phyloP scores from a whole-genome alignment of 2,797 vertebrate genomes.

The Jordanella pulchra region DNA sequence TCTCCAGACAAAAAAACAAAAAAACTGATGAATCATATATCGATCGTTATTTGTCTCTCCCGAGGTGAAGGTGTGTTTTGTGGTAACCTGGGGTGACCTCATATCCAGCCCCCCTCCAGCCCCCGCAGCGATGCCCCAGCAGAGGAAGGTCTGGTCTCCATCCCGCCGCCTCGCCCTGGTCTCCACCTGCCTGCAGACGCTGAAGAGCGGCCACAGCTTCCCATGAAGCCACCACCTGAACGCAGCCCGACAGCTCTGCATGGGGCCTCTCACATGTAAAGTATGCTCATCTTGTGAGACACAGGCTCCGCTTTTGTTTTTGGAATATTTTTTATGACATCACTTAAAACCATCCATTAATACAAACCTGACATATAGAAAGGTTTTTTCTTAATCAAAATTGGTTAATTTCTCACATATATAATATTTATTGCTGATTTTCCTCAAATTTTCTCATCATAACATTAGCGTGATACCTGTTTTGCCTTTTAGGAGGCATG shows the following conservation, averaged over 20 bases:
- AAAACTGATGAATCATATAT: constrained; percentile 55
- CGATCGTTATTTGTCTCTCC: constrained; percentile 43
- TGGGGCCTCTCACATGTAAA: constrained; percentile 80
- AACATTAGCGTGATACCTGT: too few species aligned
- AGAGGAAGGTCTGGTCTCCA: constrained; percentile 52
- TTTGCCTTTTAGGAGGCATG: too few species aligned
- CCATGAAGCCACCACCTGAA: constrained; percentile 79
- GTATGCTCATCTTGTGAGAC: constrained; percentile 55
- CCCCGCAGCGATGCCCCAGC: constrained; percentile 70
- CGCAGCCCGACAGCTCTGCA: constrained; percentile 77
- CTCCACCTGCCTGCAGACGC: constrained; percentile 45
- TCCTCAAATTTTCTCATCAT: background rate
- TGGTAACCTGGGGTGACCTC: constrained; percentile 59
- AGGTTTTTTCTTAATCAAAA: background rate
- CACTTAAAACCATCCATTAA: too few species aligned
- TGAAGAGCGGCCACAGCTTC: constrained; percentile 63
- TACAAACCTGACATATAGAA: background rate
- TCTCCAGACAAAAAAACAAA: background rate
- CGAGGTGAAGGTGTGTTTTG: constrained; percentile 44
- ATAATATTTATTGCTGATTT: background rate
- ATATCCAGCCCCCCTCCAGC: constrained; percentile 30
- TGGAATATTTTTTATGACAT: background rate
- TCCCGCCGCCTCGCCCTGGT: constrained; percentile 61
- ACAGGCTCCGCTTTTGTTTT: background rate
- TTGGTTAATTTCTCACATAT: background rate